Conservation (phyloP, 2,888 invertebrate genomes). For the Xestia sexstrigata region DNA sequence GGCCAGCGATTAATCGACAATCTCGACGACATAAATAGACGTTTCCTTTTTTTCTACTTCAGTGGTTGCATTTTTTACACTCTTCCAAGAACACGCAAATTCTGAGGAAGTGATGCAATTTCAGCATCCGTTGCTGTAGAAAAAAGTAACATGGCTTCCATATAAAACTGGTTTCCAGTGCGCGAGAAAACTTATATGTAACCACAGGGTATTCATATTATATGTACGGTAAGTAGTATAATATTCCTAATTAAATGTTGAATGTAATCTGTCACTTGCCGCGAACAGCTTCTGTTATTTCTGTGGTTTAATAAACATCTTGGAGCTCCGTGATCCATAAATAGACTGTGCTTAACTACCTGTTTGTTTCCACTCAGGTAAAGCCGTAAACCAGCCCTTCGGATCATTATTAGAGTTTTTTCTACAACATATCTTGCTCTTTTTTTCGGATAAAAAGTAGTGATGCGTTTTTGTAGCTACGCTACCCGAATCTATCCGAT, state of each 20-base stretch:
- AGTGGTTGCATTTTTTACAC: conserved; percentile 37
- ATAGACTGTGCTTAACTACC: conserved; percentile 52
- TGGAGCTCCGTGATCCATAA: conserved; percentile 17
- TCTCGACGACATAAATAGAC: conserved; percentile 15
- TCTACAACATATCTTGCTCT: conserved; percentile 48
- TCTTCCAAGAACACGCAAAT: conserved; percentile 35
- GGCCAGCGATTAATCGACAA: conserved; percentile 17
- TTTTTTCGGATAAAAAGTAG: conserved; percentile 62
- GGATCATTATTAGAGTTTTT: conserved; percentile 65
- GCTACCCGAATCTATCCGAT: conserved; percentile 68
- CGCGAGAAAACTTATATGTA: conserved; percentile 23
- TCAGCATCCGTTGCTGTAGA: conserved; percentile 46
- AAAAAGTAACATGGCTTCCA: conserved; percentile 40
- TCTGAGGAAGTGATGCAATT: conserved; percentile 54
- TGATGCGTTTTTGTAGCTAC: conserved; percentile 63
- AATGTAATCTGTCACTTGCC: conserved; percentile 34
- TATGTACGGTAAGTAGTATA: conserved; percentile 18
- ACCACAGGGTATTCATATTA: conserved; percentile 36
- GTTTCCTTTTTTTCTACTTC: conserved; percentile 51
- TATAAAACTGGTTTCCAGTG: conserved; percentile 49
- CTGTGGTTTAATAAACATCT: conserved; percentile 25
- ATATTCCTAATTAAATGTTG: conserved; percentile 28
- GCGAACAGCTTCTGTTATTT: conserved; percentile 26
- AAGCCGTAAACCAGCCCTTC: conserved; percentile 66
- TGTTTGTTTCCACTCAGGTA: conserved; percentile 70